Percentiles rank a stretch among this genome's conserved stretches.
Evolutionary conservation across 2,797 vertebrate species (phyloP).

Genomic region (Meriones psammophilus): DNA sequence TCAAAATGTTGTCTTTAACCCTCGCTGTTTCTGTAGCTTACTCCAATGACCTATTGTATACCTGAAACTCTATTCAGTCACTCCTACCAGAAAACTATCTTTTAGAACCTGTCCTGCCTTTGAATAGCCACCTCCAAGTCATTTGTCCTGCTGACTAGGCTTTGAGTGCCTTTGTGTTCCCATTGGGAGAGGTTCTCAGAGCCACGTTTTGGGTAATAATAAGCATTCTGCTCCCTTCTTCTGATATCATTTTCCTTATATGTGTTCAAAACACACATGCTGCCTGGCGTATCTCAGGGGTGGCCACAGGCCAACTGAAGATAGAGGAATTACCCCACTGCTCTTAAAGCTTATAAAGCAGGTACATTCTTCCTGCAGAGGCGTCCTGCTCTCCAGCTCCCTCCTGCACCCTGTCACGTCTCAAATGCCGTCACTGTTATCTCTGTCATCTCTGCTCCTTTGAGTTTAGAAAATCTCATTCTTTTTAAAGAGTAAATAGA

Average conservation of each 20-base stretch:
- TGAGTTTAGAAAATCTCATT: conserved; percentile 27
- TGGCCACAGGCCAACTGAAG: background rate
- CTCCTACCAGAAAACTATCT: conserved; percentile 24
- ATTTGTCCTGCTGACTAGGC: conserved; percentile 35
- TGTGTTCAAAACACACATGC: conserved; percentile 49
- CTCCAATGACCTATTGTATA: background rate
- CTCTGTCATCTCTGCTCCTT: background rate
- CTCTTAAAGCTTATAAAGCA: conserved; percentile 7
- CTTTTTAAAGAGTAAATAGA: conserved; percentile 35
- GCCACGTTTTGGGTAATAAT: background rate
- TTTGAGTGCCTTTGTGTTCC: background rate
- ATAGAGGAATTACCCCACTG: background rate
- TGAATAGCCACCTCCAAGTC: background rate
- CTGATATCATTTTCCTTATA: conserved; percentile 49
- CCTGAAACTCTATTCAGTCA: background rate
- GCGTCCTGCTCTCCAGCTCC: background rate
- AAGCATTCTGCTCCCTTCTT: background rate
- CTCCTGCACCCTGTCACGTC: background rate
- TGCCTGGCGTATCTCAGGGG: background rate
- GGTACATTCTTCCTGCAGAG: background rate
- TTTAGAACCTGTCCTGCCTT: conserved; percentile 49
- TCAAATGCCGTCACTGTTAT: background rate
- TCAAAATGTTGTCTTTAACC: background rate
- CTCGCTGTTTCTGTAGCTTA: background rate
- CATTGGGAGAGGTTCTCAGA: conserved; percentile 7